phyloP scores from a whole-genome alignment of 2,888 invertebrate species.

The Polydrusus cervinus region DNA sequence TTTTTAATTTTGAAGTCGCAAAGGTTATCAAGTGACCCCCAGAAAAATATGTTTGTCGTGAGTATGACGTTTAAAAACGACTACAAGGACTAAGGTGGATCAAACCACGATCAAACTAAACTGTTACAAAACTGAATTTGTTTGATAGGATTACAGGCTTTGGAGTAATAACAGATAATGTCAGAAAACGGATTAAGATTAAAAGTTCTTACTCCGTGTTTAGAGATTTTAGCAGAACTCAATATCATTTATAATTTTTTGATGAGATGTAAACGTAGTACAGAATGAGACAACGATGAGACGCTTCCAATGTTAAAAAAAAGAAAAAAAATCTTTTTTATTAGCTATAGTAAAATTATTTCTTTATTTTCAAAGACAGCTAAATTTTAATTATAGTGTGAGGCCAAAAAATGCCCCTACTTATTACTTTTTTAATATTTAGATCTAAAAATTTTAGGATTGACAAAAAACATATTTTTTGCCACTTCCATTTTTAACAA shows the following conservation, averaged over 20 bases:
- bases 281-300: not conserved
- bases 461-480: not conserved
- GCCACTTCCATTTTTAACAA: constrained; percentile 11
- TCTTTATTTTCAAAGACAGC: no score
- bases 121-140: no score
- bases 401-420: not conserved
- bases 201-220: no score
- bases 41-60: constrained; percentile 20
- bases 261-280: constrained; percentile 3
- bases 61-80: constrained; percentile 17
- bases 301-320: not conserved
- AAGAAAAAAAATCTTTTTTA: no score
- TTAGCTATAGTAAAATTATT: no score
- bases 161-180: no score
- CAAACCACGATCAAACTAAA: not conserved
- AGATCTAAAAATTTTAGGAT: no score
- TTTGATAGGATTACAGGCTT: no score
- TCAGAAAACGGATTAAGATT: no score
- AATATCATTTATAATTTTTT: not conserved
- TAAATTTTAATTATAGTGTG: no score
- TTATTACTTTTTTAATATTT: no score
- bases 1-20: constrained; percentile 61
- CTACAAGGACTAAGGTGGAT: not conserved
- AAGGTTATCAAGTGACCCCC: constrained; percentile 60
- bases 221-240: no score